Conservation (phyloP, 2,888 invertebrate genomes). For the Lithodes maja region DNA sequence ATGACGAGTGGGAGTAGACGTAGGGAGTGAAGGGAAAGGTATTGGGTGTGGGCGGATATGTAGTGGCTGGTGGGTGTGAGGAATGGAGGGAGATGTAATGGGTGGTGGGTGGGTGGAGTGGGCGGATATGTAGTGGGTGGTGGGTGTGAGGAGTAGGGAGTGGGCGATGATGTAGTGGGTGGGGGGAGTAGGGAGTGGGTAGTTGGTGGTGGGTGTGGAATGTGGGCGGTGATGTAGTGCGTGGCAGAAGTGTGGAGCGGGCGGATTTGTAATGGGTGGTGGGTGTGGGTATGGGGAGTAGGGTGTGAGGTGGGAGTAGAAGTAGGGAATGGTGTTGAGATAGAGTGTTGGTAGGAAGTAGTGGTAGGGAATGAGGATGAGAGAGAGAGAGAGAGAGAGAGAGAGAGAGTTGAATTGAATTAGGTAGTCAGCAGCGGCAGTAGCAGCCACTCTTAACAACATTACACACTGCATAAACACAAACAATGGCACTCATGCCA, state of each 20-base stretch:
- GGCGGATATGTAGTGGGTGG: not conserved
- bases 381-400: not conserved
- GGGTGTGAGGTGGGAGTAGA: too few species aligned
- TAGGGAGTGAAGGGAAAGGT: too few species aligned
- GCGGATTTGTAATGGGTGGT: not conserved
- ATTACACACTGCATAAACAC: not conserved
- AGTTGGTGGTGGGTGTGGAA: not conserved
- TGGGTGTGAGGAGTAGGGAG: not conserved
- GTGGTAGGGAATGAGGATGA: not conserved
- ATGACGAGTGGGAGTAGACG: too few species aligned
- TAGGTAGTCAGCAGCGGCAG: not conserved
- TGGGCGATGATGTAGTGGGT: not conserved
- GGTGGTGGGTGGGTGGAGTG: not conserved
- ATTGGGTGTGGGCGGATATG: too few species aligned
- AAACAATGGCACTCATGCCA: not conserved
- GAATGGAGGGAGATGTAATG: not conserved
- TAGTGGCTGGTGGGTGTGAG: not conserved
- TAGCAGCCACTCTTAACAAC: not conserved
- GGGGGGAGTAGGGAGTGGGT: not conserved
- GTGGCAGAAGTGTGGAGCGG: not conserved
- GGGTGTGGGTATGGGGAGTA: not conserved
- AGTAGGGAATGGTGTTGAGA: too few species aligned
- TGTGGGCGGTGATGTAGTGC: not conserved
- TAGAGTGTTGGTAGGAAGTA: not conserved
- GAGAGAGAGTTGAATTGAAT: not conserved